Evolutionary conservation across 1,140 invertebrate genomes (phyloP).

Genomic region (Brachionus paranguensis): DNA sequence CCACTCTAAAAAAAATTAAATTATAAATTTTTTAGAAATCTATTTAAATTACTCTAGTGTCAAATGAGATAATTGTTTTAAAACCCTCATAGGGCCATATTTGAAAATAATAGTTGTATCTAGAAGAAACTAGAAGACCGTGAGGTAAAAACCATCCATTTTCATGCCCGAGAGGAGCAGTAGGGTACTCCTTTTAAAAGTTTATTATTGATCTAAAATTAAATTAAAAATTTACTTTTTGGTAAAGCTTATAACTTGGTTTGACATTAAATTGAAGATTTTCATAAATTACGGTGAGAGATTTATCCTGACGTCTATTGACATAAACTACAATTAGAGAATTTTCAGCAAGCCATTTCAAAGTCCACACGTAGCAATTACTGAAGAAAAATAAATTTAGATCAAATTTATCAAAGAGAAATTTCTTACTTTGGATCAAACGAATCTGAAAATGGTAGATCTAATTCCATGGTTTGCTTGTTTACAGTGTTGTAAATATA

Average conservation of each 20-base stretch:
- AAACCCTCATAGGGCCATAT: constrained; percentile 34
- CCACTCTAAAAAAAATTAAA: background rate
- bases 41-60: background rate
- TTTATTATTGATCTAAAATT: background rate
- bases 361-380: constrained; percentile 20
- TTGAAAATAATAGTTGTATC: constrained; percentile 39
- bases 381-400: background rate
- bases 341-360: constrained; percentile 10
- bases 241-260: background rate
- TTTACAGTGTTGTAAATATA: background rate
- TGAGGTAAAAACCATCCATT: constrained; percentile 11
- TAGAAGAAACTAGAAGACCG: constrained; percentile 2
- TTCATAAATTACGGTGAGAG: constrained; percentile 6
- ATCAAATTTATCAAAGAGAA: background rate
- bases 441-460: background rate
- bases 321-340: constrained; percentile 27
- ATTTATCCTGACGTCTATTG: constrained; percentile 22
- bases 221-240: background rate
- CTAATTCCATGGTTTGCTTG: background rate
- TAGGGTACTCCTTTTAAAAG: background rate
- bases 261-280: background rate
- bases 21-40: background rate
- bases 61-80: constrained; percentile 23
- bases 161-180: background rate
- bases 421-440: background rate